These are phyloP conservation scores for Zaprionus taronus DNA, from an alignment of 1,140 invertebrate genomes.

Conservation along the genomic window DNA sequence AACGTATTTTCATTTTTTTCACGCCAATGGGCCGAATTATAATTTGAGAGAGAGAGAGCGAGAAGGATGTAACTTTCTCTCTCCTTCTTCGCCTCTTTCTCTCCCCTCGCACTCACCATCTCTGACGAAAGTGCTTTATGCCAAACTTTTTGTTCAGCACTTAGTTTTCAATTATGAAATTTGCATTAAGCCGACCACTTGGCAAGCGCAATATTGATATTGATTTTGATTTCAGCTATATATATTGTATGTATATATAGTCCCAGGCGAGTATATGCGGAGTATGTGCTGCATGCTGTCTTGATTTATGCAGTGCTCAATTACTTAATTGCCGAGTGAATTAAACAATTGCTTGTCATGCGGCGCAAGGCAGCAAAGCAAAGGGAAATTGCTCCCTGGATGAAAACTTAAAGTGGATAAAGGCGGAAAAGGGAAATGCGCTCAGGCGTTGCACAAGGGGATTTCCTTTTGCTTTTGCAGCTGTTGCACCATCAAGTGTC, in stretches of 20 bases:
- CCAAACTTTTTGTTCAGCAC: constrained; percentile 69
- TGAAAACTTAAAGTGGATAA: not conserved
- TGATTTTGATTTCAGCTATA: constrained; percentile 54
- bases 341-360: constrained; percentile 71
- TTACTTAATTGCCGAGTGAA: constrained; percentile 73
- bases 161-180: constrained; percentile 82
- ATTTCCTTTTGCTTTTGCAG: constrained; percentile 34
- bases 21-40: constrained; percentile 69
- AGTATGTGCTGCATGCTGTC: not conserved
- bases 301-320: constrained; percentile 61
- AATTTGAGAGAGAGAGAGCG: constrained; percentile 35
- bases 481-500: constrained; percentile 13
- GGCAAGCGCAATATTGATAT: constrained; percentile 75
- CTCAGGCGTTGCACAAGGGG: not conserved
- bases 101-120: not conserved
- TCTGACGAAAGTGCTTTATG: constrained; percentile 60
- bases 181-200: constrained; percentile 68
- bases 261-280: not conserved
- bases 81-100: not conserved
- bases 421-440: not conserved
- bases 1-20: constrained; percentile 77
- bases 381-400: not conserved
- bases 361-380: constrained; percentile 1
- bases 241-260: not conserved
- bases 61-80: not conserved